Evolutionary conservation across 2,888 invertebrate genomes (phyloP), one percentile per base, ranked within the genome.

Genomic region (Parapristionchus giblindavisi): DNA sequence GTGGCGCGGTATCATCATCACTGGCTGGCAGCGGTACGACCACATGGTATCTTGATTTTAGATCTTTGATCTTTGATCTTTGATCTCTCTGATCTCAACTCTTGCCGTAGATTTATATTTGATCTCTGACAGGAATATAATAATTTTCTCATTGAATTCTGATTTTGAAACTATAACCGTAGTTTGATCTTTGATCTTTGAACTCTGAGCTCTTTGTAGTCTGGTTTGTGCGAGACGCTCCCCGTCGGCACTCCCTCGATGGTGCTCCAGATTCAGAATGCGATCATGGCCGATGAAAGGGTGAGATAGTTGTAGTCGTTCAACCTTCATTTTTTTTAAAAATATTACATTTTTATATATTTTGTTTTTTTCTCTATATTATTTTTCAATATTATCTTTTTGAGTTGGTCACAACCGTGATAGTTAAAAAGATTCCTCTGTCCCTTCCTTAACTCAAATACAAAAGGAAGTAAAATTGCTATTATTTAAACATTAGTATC

Each of bases 11-110:
- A 88, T 89, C 60, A 89, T 88, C 36, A 68, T 90, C 32, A 90
- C 90, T 51, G 90, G 90, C 29, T 90, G 90, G 90, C 89, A 89
- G 79, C 86, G 90, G 89, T 90, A 78, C 61, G 74, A 73, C 24
- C 60, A 60, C 48, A 60, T 71, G 70, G 70, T 71, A 34, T 36
- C 52, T 14, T 51, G 34, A 1, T 2, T 51, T 65, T 29, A 65
- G 32, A 58, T 58, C 4, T 8, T 58, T n/a, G n/a, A n/a, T n/a
- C n/a, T n/a, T n/a, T n/a, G n/a, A n/a, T n/a, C 51, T 58, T 58
- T 58, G 32, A 29, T 6, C 32, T 6, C 58, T 6, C 32, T 29
- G n/a, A 14, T 56, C 56, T 56, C 43, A 17, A 17, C 43, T 43
- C n/a, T n/a, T n/a, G n/a, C n/a, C n/a, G n/a, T n/a, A n/a, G n/a